Conservation (phyloP, 2,888 invertebrate genomes). For the Platerodrilus igneus region DNA sequence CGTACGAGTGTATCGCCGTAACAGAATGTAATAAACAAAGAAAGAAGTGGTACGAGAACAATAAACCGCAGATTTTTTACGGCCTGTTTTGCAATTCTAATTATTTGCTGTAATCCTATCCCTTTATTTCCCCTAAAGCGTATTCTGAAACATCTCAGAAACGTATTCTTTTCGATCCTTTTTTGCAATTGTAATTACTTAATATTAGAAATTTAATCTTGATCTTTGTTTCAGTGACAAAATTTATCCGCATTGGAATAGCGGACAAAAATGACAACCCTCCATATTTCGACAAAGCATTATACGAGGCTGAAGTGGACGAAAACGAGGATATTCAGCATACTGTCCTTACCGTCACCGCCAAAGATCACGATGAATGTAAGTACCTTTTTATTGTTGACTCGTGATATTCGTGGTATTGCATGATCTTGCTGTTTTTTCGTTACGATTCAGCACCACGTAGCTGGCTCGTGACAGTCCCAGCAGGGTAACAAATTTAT, state of each 20-base stretch:
- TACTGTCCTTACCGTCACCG: constrained; percentile 95
- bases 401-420: not conserved
- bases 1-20: too few species aligned
- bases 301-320: constrained; percentile 95
- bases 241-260: constrained; percentile 96
- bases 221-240: constrained; percentile 76
- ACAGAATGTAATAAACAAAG: too few species aligned
- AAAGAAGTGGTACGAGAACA: too few species aligned
- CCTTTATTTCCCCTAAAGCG: too few species aligned
- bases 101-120: too few species aligned
- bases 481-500: constrained; percentile 25
- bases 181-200: too few species aligned
- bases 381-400: constrained; percentile 52
- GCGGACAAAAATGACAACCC: constrained; percentile 99
- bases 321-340: constrained; percentile 97
- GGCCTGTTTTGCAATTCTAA: too few species aligned
- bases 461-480: constrained; percentile 23
- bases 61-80: too few species aligned
- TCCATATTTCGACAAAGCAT: constrained; percentile 94
- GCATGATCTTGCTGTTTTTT: constrained; percentile 1
- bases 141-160: too few species aligned
- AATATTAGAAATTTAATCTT: too few species aligned
- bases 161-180: too few species aligned
- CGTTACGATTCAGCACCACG: constrained; percentile 15
- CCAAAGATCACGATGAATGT: constrained; percentile 99